Evolutionary conservation across 2,113 vertebrate species (phyloP), one percentile per base, ranked within the genome.

Genomic region (Caracal caracal): DNA sequence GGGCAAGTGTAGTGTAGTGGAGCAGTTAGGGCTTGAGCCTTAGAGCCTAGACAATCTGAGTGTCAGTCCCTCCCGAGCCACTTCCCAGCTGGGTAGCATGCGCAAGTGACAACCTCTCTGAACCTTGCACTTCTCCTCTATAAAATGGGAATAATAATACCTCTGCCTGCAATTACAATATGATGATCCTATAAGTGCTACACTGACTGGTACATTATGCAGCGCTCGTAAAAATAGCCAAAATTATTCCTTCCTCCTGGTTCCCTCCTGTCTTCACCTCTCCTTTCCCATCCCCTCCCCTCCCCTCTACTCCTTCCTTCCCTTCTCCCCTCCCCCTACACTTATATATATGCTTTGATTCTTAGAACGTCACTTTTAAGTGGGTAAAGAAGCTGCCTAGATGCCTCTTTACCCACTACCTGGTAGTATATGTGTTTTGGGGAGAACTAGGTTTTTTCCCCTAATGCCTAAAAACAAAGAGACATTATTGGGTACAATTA

Each of bases 401-500:
- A 94, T 66, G 22, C 47, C 76, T 90, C 65, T 80, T 71, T 79
- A 47, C 79, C 24, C 35, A 66, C 35, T 63, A 43, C 17, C 51
- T 61, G 37, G 28, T 68, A 10, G 26, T 90, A 16, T 80, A 73
- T 76, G 83, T 95, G 73, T 78, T 95, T 96, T 43, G 56, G 26
- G 87, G 65, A 92, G 68, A 95, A 89, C 1, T 71, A 53, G 9
- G 16, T 6, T 24, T 40, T 83, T 78, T 3, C 22, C 10, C 70
- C 59, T 17, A 86, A 93, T 93, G 89, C 89, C 84, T 24, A 17
- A 93, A 97, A 97, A 96, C 96, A 95, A 98, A 98, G 95, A 90
- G 88, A 97, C 83, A 96, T 98, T 96, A 95, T 96, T 97, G 95
- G 96, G 96, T 97, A 97, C 90, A 98, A 98, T 98, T 97, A 98